Conservation (phyloP, 37 sponge, comb jelly and placozoan genomes). For the Tethya wilhelma region DNA sequence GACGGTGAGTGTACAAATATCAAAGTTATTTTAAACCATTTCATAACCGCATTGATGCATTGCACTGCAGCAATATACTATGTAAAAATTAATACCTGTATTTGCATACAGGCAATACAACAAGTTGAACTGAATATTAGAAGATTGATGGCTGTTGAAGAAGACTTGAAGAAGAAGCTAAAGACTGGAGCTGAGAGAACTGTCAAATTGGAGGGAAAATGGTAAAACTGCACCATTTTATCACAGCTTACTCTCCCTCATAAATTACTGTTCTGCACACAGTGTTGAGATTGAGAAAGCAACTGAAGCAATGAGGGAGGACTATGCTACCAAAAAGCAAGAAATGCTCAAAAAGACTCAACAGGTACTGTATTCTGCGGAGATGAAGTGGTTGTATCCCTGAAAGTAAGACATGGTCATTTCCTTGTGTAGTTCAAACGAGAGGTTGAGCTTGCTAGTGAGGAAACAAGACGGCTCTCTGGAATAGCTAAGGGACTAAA, state of each 20-base stretch:
- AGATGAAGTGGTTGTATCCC: too few species aligned
- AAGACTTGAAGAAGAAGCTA: conserved; percentile 5
- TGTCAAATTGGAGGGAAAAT: neutral
- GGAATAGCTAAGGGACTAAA: conserved; percentile 21
- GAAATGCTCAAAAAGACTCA: conserved; percentile 12
- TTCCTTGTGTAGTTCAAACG: conserved; percentile 16
- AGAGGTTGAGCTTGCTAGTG: conserved; percentile 32
- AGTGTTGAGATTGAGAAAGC: conserved; percentile 6
- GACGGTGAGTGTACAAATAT: neutral
- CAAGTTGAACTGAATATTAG: conserved; percentile 6
- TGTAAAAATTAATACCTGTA: neutral
- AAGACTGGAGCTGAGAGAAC: neutral
- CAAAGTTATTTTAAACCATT: neutral
- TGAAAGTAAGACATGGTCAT: neutral
- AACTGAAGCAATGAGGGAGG: conserved; percentile 10
- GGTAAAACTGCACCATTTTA: neutral
- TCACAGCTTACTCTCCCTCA: neutral
- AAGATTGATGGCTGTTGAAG: conserved; percentile 14
- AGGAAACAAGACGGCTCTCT: conserved; percentile 12
- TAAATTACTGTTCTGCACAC: neutral
- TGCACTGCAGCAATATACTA: too few species aligned
- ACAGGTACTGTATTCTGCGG: neutral
- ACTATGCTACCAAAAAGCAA: conserved; percentile 19
- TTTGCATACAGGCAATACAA: neutral
- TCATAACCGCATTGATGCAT: too few species aligned